Conservation (phyloP, 2,113 vertebrate genomes). For the Oncorhynchus clarkii region DNA sequence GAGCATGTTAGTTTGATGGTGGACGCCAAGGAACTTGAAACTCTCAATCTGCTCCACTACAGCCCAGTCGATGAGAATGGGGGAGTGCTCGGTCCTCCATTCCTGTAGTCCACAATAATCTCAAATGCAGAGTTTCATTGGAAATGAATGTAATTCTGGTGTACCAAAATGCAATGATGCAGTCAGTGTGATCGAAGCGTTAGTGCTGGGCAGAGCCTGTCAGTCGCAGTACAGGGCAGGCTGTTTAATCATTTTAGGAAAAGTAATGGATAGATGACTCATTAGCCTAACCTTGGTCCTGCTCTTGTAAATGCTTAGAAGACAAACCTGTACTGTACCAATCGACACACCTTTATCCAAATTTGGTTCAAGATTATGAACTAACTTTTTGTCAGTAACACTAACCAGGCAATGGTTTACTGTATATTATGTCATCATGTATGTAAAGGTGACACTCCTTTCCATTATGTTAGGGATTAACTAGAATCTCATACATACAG, state of each 20-base stretch:
- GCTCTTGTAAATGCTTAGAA: background rate
- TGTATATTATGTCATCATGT: background rate
- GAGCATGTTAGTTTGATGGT: no score
- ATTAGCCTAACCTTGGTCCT: conserved; percentile 25
- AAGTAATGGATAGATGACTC: conserved; percentile 50
- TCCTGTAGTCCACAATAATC: no score
- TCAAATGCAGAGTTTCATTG: no score
- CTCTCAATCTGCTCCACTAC: no score
- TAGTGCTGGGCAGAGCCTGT: background rate
- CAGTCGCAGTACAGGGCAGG: conserved; percentile 26
- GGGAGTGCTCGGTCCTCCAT: no score
- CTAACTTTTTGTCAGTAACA: background rate
- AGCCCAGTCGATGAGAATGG: no score
- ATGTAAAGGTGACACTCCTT: background rate
- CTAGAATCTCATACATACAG: background rate
- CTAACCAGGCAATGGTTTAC: background rate
- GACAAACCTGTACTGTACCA: background rate
- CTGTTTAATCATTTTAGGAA: conserved; percentile 63
- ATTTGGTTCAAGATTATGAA: background rate
- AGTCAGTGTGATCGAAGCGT: no score
- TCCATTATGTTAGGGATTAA: background rate
- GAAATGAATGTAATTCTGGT: no score
- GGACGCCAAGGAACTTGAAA: no score
- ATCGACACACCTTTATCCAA: background rate
- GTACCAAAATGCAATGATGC: no score